These are phyloP conservation scores for Nannobrachium achirus DNA, from an alignment of 2,113 vertebrate species.

Conservation along the genomic window DNA sequence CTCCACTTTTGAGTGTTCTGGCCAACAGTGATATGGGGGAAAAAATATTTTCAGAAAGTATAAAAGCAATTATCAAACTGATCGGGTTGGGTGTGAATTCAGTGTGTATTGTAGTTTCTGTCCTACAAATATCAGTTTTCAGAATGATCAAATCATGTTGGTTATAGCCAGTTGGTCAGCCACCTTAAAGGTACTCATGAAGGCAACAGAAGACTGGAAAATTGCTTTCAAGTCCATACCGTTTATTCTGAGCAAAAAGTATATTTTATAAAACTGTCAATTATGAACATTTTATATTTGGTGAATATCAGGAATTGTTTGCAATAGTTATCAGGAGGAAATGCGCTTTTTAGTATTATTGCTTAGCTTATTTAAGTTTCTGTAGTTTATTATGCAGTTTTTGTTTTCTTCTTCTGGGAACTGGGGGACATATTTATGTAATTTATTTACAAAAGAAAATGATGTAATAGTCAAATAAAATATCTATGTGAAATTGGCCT, in stretches of 20 bases:
- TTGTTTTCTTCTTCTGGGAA: constrained; percentile 28
- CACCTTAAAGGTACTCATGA: constrained; percentile 16
- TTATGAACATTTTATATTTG: not conserved
- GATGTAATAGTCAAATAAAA: constrained; percentile 41
- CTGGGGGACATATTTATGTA: constrained; percentile 57
- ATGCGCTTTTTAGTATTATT: constrained; percentile 29
- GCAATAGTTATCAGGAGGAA: not conserved
- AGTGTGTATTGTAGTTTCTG: too few relatives aligned
- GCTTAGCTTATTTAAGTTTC: constrained; percentile 43
- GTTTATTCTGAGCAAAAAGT: constrained; percentile 21
- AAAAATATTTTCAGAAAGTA: too few relatives aligned
- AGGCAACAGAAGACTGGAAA: not conserved
- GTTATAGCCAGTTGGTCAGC: not conserved
- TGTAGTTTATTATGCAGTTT: constrained; percentile 40
- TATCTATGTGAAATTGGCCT: constrained; percentile 2
- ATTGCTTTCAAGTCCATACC: not conserved
- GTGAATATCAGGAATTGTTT: too few relatives aligned
- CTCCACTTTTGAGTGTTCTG: too few relatives aligned
- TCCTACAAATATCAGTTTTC: not conserved
- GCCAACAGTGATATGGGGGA: too few relatives aligned
- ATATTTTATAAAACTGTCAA: not conserved
- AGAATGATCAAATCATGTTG: not conserved
- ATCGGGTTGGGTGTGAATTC: too few relatives aligned
- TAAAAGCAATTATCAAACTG: too few relatives aligned
- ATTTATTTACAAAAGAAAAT: constrained; percentile 61